A percentile compares a stretch with the other conserved stretches of the same genome.
These are phyloP conservation scores for Amitus sp. DNA, from an alignment of 2,888 invertebrate genomes.

Conservation along the genomic window DNA sequence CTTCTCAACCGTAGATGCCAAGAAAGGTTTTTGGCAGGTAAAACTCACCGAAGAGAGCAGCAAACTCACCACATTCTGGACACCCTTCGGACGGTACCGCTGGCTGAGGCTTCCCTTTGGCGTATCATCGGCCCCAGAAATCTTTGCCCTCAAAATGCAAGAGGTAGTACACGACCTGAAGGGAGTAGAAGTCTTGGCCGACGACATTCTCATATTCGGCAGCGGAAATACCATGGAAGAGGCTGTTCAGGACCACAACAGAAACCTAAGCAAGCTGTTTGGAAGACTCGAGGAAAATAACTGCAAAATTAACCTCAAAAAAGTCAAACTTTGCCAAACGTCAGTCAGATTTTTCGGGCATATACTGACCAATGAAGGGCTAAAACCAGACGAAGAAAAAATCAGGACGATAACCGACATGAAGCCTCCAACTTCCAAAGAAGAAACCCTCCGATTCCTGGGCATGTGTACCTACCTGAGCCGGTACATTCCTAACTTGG, in stretches of 20 bases:
- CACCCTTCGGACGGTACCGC: constrained; percentile 9
- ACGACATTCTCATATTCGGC: constrained; percentile 11
- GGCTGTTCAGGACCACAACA: constrained; percentile 3
- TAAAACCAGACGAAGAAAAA: constrained; percentile 6
- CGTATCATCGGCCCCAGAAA: constrained; percentile 15
- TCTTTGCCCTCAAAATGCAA: constrained; percentile 9
- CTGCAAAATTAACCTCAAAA: constrained; percentile 9
- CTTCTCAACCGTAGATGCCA: constrained; percentile 6
- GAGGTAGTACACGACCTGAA: constrained; percentile 4
- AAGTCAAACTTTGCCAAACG: constrained; percentile 4
- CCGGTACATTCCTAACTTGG: constrained; percentile 11
- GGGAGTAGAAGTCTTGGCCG: constrained; percentile 2
- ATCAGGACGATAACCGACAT: constrained; percentile 1
- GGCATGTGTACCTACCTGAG: constrained; percentile 15
- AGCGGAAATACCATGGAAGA: constrained; percentile 8
- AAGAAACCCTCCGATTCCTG: constrained; percentile 10
- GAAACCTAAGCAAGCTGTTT: constrained; percentile 1
- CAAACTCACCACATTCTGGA: constrained; percentile 2
- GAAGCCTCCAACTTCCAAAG: background rate
- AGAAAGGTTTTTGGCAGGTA: constrained; percentile 3
- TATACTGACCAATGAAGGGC: constrained; percentile 4
- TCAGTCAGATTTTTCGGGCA: constrained; percentile 16
- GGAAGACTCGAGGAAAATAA: background rate
- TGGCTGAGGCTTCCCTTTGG: constrained; percentile 14
- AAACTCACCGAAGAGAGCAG: background rate